Base-by-base conservation (phyloP, 2,113 vertebrate genomes). In the Spheniscus mendiculus region DNA sequence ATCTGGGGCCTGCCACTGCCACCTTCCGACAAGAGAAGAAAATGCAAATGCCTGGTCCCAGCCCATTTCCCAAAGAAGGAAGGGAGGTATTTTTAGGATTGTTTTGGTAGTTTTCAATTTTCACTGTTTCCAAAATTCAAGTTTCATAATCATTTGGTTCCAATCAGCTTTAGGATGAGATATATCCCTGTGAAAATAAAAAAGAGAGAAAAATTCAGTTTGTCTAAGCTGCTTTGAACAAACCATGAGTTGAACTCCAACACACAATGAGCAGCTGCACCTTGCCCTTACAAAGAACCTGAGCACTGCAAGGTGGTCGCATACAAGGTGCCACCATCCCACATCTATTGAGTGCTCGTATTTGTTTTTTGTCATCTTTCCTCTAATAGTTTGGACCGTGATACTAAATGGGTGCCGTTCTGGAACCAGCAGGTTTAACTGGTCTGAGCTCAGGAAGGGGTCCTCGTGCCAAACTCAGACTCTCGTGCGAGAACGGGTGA, bases 21-120 rank as follows among this genome's bases (percentile, higher is more conserved):
- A 97, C 89, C 96, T 96, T 55, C 91, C 12, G 94, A 74, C 93
- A 26, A 61, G 73, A 95, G 56, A n/a, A 11, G 23, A 72, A 95
- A 94, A 52, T 61, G 73, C 92, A 91, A 89, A 61, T 29, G 9
- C 12, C 26, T 30, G 10, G 4, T 58, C 36, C 72, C 61, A 19
- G 5, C 14, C 49, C 45, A 2, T 34, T 62, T 66, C 38, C 67
- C 52, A 5, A 20, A 25, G 40, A 38, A 71, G 26, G 25, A 9
- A 50, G 2, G 22, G 8, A 53, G 36, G 30, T 5, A 17, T 45
- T 84, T 13, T 18, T 15, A 34, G 52, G 69, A 5, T n/a, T 9
- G 10, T 40, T 73, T 29, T 0, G 1, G 8, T n/a, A 12, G 21
- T 9, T 78, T 67, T 18, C 10, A 11, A 34, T 56, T 61, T 52